Percentiles rank a stretch among this genome's conserved stretches.
Conservation (phyloP, 1,140 invertebrate species). For the Procambarus virginalis region DNA sequence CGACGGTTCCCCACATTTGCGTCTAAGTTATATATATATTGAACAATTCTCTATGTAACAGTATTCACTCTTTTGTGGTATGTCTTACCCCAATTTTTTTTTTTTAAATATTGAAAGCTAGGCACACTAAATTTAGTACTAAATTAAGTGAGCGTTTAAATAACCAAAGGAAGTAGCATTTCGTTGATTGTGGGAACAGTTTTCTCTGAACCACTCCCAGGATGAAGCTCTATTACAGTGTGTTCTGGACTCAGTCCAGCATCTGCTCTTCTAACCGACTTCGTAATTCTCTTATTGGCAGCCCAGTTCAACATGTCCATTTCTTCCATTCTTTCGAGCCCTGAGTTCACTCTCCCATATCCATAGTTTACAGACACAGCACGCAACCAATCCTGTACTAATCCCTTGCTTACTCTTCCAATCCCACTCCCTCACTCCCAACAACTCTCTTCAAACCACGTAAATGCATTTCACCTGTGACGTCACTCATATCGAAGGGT, state of each 20-base stretch:
- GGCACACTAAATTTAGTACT: neutral
- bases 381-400: too few species aligned
- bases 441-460: neutral
- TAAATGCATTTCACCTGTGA: conserved; percentile 12
- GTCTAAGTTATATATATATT: too few species aligned
- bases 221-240: neutral
- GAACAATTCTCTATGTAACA: too few species aligned
- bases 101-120: neutral
- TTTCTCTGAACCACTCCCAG: neutral
- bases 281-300: too few species aligned
- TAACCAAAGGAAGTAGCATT: neutral
- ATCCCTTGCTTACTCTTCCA: neutral
- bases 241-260: neutral
- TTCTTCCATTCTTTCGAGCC: neutral
- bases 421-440: neutral
- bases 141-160: neutral
- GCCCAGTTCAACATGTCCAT: too few species aligned
- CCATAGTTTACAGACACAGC: too few species aligned
- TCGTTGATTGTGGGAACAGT: neutral
- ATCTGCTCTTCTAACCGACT: neutral
- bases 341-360: neutral
- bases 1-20: too few species aligned
- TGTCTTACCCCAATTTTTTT: neutral
- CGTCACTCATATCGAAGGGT: conserved; percentile 1
- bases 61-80: neutral